Base-by-base conservation (phyloP, 2,888 invertebrate species). In the Eupithecia subfuscata region DNA sequence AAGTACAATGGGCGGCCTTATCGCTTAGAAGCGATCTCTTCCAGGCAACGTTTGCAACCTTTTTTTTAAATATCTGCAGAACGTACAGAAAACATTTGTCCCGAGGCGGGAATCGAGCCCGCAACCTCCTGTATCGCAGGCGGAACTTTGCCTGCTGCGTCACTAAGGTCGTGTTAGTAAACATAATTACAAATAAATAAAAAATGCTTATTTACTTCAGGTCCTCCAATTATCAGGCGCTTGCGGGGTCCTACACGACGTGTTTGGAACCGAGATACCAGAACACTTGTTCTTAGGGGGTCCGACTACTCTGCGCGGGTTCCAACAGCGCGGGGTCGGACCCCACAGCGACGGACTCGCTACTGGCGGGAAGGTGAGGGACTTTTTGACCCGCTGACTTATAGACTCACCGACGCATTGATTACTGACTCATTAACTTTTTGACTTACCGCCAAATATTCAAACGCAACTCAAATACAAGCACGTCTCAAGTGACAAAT, bases 271-370 rank as follows among this genome's bases (percentile, higher is more conserved):
- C 67, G 96, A 95, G 80, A 94, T 97, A 77, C 95, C 96, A 45
- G 98, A 98, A 89, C 95, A 96, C 83, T 97, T 97, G 93, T 98
- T 97, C 92, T 94, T 98, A 68, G 99, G 99, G 5, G 99, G 99
- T 0, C 98, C 99, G 1, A 93, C 98, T 79, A 97, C 97, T 64
- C 87, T 99, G 37, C 95, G 99, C 80, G 99, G 99, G 18, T 99
- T 99, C 91, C 96, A 96, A 75, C 96, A 96, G 90, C 96, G 98
- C 80, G 98, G 98, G n/a, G 96, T 97, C 40, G 99, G 99, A 0
- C 98, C 98, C 0, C 97, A 97, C 78, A 91, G 95, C 45, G 98
- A 98, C 80, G 97, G 97, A 73, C 96, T 96, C 84, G 96, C 97
- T 6, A 89, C 97, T 0, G 98, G 98, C 4, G 97, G 97, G 37